A percentile compares a stretch with the other conserved stretches of the same genome.
These are phyloP conservation scores for Anser brachyrhynchus DNA, from an alignment of 2,113 vertebrate genomes.

Conservation along the genomic window DNA sequence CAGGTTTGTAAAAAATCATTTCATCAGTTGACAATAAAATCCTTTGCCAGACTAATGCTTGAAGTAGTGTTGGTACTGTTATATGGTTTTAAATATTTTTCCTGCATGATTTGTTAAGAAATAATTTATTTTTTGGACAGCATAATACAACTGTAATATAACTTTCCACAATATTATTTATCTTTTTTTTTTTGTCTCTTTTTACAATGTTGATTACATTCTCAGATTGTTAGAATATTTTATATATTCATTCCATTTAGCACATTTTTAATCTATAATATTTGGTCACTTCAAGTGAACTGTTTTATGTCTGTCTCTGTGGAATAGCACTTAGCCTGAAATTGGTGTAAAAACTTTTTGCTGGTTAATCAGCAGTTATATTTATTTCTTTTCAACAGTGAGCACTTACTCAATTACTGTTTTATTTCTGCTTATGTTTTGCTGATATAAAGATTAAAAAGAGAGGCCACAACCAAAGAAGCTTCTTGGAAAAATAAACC, in stretches of 20 bases:
- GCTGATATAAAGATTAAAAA: background rate
- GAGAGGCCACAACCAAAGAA: background rate
- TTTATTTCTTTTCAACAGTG: background rate
- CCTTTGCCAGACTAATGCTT: background rate
- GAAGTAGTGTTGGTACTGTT: background rate
- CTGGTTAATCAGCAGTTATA: background rate
- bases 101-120: background rate
- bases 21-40: background rate
- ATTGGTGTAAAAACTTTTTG: background rate
- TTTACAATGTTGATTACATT: background rate
- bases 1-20: constrained; percentile 79
- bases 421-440: background rate
- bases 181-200: background rate
- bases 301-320: background rate
- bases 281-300: background rate
- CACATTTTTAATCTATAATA: background rate
- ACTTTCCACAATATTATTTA: background rate
- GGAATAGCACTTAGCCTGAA: background rate
- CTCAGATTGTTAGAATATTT: background rate
- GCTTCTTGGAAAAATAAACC: background rate
- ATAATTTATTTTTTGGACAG: background rate
- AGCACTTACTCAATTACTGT: background rate
- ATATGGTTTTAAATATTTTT: background rate
- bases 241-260: background rate
- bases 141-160: background rate